A percentile compares a stretch with the other conserved stretches of the same genome.
Conservation (phyloP, 2,888 invertebrate species). For the Acholoe squamosa region DNA sequence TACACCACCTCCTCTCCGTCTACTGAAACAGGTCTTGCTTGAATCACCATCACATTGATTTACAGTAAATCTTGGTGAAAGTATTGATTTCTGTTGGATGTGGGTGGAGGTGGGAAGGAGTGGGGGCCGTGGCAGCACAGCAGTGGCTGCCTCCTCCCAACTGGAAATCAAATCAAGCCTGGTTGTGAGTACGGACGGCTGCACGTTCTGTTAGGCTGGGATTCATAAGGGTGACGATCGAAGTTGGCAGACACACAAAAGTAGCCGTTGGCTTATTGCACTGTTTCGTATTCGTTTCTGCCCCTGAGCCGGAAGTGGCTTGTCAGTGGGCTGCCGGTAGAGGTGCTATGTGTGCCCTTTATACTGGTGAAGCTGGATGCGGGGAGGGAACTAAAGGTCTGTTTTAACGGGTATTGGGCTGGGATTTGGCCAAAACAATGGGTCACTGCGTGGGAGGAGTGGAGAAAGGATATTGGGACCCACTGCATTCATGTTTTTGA, state of each 20-base stretch:
- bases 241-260: constrained; percentile 32
- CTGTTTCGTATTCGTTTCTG: constrained; percentile 43
- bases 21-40: background rate
- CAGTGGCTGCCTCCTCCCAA: background rate
- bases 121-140: background rate
- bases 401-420: background rate
- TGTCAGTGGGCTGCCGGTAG: constrained; percentile 1
- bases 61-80: constrained; percentile 25
- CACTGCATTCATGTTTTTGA: too few relatives aligned
- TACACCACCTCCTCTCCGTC: background rate
- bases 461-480: too few relatives aligned
- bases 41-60: constrained; percentile 15
- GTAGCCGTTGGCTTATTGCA: constrained; percentile 39
- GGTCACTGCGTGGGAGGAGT: too few relatives aligned
- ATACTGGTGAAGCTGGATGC: background rate
- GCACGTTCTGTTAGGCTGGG: background rate
- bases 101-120: constrained; percentile 11
- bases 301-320: constrained; percentile 20
- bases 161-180: constrained; percentile 39
- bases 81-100: constrained; percentile 4
- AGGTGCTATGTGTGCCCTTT: background rate
- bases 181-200: background rate
- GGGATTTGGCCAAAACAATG: too few relatives aligned
- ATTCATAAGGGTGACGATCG: constrained; percentile 10
- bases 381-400: background rate